Conservation (phyloP, 2,113 vertebrate species). For the Tretioscincus oriximinensis region DNA sequence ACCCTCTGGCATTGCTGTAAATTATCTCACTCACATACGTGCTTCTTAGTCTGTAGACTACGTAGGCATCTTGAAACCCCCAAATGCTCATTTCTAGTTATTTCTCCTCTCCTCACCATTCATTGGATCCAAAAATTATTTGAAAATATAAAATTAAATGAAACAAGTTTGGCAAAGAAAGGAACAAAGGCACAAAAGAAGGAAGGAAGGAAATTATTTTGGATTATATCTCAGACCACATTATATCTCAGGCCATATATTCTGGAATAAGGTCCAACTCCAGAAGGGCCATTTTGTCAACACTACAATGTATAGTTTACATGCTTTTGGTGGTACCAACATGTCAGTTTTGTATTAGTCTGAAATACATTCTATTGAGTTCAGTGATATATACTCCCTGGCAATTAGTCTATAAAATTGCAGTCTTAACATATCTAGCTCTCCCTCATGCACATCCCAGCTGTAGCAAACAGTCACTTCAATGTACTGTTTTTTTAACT, state of each 20-base stretch:
- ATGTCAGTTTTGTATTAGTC: neutral
- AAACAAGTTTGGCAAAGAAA: neutral
- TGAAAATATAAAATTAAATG: neutral
- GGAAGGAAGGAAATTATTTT: too few species aligned
- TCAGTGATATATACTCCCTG: neutral
- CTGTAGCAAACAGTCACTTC: neutral
- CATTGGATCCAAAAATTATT: neutral
- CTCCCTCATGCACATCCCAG: neutral
- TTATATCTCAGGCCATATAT: neutral
- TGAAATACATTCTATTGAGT: neutral
- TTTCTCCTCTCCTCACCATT: neutral
- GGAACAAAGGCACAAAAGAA: too few species aligned
- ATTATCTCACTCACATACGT: too few species aligned
- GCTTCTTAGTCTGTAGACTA: too few species aligned
- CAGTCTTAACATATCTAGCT: neutral
- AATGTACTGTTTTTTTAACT: neutral
- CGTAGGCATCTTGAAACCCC: too few species aligned
- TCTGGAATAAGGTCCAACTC: too few species aligned
- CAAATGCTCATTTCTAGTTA: neutral
- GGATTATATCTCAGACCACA: too few species aligned
- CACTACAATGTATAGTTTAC: neutral
- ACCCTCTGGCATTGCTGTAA: too few species aligned
- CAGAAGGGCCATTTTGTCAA: too few species aligned
- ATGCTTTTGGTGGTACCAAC: neutral
- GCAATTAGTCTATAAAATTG: neutral